A percentile compares a stretch with the other conserved stretches of the same genome.
Conservation (phyloP, 2,888 invertebrate genomes). For the Alitta virens region DNA sequence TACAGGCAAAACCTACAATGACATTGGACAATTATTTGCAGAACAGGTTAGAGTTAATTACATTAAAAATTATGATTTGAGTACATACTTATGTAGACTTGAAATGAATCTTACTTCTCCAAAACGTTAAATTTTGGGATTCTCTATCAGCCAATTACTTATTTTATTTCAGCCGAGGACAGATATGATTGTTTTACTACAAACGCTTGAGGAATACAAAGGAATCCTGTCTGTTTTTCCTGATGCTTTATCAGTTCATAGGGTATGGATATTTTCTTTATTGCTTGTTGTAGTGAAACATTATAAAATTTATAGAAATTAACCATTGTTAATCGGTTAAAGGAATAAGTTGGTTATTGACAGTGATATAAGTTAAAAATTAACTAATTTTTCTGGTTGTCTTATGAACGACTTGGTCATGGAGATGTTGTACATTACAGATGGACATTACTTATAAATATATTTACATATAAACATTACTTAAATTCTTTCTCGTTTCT, state of each 20-base stretch:
- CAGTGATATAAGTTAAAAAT: too few species aligned
- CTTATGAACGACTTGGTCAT: not conserved
- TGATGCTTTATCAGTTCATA: slow-evolving; percentile 80
- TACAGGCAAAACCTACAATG: slow-evolving; percentile 85
- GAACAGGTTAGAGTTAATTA: slow-evolving; percentile 65
- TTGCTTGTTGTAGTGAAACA: too few species aligned
- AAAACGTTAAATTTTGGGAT: too few species aligned
- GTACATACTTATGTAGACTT: too few species aligned
- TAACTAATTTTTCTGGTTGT: not conserved
- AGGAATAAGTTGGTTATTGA: too few species aligned
- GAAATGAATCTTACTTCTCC: too few species aligned
- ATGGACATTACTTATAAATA: not conserved
- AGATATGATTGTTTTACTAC: slow-evolving; percentile 76
- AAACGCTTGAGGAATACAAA: slow-evolving; percentile 89
- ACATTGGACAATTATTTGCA: slow-evolving; percentile 84
- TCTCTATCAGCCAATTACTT: not conserved
- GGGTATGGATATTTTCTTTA: slow-evolving; percentile 66
- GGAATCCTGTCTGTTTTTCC: slow-evolving; percentile 88
- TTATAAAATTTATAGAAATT: too few species aligned
- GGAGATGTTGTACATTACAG: not conserved
- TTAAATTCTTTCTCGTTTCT: not conserved
- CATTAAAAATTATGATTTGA: not conserved
- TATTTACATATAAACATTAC: not conserved
- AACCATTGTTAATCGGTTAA: too few species aligned
- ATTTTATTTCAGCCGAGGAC: slow-evolving; percentile 46